Base-by-base conservation (phyloP, 2,888 invertebrate genomes). In the Acanthopleura granulata region DNA sequence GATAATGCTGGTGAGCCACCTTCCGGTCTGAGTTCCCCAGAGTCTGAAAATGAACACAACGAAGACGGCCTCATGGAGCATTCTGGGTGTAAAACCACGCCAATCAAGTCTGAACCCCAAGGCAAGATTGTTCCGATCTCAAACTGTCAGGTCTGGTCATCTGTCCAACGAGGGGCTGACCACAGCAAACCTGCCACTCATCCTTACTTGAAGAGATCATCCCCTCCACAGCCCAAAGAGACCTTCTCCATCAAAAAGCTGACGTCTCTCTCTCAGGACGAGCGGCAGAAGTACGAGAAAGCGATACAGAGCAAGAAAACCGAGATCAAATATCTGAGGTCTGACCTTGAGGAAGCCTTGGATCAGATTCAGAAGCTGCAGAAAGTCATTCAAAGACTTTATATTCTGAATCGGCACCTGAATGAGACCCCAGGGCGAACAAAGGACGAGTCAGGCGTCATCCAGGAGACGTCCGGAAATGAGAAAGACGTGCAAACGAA, bases 351-450 rank as follows among this genome's bases (percentile, higher is more conserved):
- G 25, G 71, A 77, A 30, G 75, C 82, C 49, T 82, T 80, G 71
- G 76, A 73, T 61, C 83, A 85, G 71, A 69, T 83, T 16, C 76
- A 79, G 29, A 83, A 84, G 76, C 74, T 84, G 49, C 81, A 83
- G 50, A 78, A 74, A n/a, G 83, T 85, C 74, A 82, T 85, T 0
- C 76, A 81, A 72, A 80, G 81, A 71, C 84, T 75, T 18, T 82
- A 84, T 70, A 81, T 80, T 71, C 76, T 83, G 6, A 80, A 83
- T 57, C 84, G 84, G 74, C 83, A 84, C 72, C 80, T 86, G 11
- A 80, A 85, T 61, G 79, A 80, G 49, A 76, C 76, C 18, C 77
- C 78, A 16, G 66, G 70, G 11, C 3, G n/a, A 57, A 12, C 12
- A 9, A 22, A 57, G 12, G 57, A 57, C 4, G 3, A 1, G 22